phyloP scores from a whole-genome alignment of 2,797 vertebrate species.

The Argya squamiceps region DNA sequence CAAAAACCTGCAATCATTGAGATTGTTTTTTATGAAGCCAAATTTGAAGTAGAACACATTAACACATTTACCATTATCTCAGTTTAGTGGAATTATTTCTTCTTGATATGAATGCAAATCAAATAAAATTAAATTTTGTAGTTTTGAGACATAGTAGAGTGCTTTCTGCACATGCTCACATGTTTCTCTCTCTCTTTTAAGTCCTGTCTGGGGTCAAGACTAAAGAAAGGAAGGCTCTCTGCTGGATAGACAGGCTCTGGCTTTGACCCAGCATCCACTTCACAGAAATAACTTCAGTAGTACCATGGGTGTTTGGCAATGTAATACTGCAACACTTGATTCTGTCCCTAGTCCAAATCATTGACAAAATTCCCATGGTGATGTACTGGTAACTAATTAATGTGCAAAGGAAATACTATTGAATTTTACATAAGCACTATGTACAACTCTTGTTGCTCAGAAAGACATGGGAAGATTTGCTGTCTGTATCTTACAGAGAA shows the following conservation, averaged over 20 bases:
- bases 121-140: background rate
- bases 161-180: background rate
- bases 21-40: background rate
- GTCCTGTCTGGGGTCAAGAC: background rate
- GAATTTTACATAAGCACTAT: background rate
- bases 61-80: background rate
- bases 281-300: background rate
- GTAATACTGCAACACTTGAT: background rate
- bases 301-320: background rate
- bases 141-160: background rate
- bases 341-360: background rate
- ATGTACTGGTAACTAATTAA: background rate
- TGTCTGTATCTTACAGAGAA: background rate
- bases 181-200: background rate
- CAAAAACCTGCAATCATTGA: background rate
- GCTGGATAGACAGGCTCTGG: background rate
- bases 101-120: background rate
- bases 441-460: background rate
- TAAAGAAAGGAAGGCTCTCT: background rate
- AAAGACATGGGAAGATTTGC: background rate
- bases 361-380: background rate
- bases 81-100: background rate
- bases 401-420: background rate
- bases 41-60: background rate
- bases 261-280: background rate